phyloP scores from a whole-genome alignment of 37 sponge, comb jelly and placozoan species.

The Diacarnus erythraeanus region DNA sequence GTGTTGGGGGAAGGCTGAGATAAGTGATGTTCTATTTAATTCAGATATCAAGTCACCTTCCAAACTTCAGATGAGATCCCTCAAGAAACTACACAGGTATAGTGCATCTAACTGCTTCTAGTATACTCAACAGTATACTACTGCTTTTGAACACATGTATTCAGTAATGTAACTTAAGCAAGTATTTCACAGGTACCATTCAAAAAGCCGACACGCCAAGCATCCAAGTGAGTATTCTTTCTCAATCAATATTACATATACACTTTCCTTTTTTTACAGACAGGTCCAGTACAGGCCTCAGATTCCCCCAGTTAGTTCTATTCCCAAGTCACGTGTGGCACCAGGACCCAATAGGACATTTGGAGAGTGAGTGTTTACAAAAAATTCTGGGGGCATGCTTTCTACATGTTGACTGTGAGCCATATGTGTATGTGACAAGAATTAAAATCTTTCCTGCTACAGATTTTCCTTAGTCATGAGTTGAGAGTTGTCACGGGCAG shows the following conservation, averaged over 20 bases:
- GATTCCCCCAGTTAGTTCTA: background rate
- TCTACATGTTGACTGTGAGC: no score
- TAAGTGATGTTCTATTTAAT: background rate
- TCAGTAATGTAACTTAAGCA: background rate
- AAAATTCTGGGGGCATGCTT: no score
- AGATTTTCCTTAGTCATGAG: no score
- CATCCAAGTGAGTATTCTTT: background rate
- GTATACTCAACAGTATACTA: no score
- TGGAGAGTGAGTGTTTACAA: slow-evolving; percentile 10
- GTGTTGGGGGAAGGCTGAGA: no score
- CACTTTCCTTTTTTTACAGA: background rate
- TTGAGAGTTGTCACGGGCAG: no score
- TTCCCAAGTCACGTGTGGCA: background rate
- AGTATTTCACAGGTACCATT: background rate
- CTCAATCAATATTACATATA: background rate
- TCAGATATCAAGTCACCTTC: slow-evolving; percentile 4
- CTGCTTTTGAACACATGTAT: background rate
- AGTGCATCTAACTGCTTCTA: no score
- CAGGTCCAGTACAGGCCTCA: background rate
- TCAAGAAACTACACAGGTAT: background rate
- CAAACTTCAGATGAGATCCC: background rate
- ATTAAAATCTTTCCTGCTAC: no score
- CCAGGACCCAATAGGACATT: background rate
- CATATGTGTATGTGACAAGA: no score
- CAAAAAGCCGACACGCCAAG: background rate